A percentile compares a stretch with the other conserved stretches of the same genome.
phyloP scores from a whole-genome alignment of 2,113 vertebrate species.

The Halcyon malimbica region DNA sequence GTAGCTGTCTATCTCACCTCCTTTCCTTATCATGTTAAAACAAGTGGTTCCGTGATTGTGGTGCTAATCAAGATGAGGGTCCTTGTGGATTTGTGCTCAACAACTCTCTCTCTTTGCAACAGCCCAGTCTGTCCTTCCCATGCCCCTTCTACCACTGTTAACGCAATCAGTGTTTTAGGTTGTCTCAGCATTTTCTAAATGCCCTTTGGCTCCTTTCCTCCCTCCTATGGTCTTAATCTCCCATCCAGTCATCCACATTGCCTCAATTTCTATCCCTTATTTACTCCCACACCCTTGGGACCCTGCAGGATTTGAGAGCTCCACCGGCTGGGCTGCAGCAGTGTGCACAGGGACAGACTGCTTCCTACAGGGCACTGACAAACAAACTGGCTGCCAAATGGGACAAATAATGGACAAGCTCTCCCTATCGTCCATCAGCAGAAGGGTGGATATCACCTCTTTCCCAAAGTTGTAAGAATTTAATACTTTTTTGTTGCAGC shows the following conservation, averaged over 20 bases:
- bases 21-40: constrained; percentile 38
- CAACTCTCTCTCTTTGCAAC: background rate
- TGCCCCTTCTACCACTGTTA: background rate
- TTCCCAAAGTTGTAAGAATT: background rate
- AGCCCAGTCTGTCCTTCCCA: background rate
- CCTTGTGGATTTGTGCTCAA: constrained; percentile 35
- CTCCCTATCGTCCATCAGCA: background rate
- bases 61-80: constrained; percentile 42
- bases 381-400: background rate
- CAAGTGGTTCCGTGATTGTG: constrained; percentile 7
- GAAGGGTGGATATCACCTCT: background rate
- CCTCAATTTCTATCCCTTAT: background rate
- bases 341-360: fast-evolving
- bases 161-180: background rate
- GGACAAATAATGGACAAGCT: background rate
- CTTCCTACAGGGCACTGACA: background rate
- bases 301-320: background rate
- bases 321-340: background rate
- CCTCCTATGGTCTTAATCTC: background rate
- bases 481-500: background rate
- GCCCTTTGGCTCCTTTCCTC: background rate
- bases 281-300: background rate
- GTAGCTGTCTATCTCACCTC: constrained; percentile 30
- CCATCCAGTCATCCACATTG: background rate
- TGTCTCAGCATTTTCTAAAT: background rate